Evolutionary conservation across 2,797 vertebrate species (phyloP).

Genomic region (Neoniphon sammara): DNA sequence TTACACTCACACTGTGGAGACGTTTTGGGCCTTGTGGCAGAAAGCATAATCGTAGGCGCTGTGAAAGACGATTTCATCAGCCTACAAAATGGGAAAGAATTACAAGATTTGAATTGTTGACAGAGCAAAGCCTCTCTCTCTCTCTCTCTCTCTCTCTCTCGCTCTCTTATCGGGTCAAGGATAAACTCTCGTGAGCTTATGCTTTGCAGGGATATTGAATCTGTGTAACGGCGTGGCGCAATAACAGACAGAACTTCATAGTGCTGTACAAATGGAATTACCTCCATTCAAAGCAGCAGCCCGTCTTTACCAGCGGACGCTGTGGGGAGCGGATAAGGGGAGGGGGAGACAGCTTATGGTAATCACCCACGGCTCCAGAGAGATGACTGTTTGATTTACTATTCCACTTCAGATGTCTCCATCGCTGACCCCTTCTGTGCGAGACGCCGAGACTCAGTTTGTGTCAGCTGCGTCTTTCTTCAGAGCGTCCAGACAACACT

Average conservation of each 20-base stretch:
- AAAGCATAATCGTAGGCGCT: background rate
- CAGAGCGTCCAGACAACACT: background rate
- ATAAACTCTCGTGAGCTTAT: constrained; percentile 62
- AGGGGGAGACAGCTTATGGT: constrained; percentile 9
- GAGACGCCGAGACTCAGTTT: background rate
- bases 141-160: too few species aligned
- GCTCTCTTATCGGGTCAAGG: constrained; percentile 56
- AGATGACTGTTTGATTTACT: background rate
- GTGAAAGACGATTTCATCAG: constrained; percentile 60
- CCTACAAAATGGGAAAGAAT: constrained; percentile 59
- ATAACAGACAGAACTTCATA: constrained; percentile 40
- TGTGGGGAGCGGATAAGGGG: background rate
- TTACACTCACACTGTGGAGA: constrained; percentile 16
- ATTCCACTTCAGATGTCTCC: background rate
- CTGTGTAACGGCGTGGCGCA: constrained; percentile 52
- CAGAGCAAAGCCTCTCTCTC: constrained; percentile 55
- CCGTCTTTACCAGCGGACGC: constrained; percentile 1
- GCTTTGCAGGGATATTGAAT: constrained; percentile 62
- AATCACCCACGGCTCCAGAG: constrained; percentile 24
- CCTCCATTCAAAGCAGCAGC: constrained; percentile 24
- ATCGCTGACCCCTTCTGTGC: background rate
- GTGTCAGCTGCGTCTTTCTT: too few species aligned
- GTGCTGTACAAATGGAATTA: constrained; percentile 47
- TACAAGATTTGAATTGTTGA: constrained; percentile 59
- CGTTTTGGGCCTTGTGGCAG: background rate